phyloP scores from a whole-genome alignment of 92 coral and sea anemone genomes.

The Ricordea florida region DNA sequence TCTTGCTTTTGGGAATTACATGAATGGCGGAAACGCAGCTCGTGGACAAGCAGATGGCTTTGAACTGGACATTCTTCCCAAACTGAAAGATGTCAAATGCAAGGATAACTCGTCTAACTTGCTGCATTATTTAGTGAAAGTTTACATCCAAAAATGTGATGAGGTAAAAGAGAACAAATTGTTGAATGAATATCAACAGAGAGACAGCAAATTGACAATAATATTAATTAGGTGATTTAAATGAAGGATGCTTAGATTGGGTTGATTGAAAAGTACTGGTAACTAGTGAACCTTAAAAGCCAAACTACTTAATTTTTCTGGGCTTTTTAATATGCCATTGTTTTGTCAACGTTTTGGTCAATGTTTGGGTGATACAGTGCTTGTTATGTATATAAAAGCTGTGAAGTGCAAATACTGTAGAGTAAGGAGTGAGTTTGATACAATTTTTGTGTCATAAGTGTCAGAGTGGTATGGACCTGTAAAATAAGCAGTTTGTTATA shows the following conservation, averaged over 20 bases:
- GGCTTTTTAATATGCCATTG: background rate
- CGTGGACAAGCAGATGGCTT: slow-evolving; percentile 94
- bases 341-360: background rate
- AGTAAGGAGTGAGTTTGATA: background rate
- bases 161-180: too few relatives aligned
- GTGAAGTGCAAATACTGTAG: background rate
- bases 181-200: too few relatives aligned
- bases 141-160: slow-evolving; percentile 71
- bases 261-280: too few relatives aligned
- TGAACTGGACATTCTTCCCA: slow-evolving; percentile 82
- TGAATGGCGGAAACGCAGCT: slow-evolving; percentile 85
- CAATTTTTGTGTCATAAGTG: background rate
- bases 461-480: too few relatives aligned
- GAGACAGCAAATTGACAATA: too few relatives aligned
- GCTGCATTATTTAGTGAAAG: slow-evolving; percentile 73
- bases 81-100: slow-evolving; percentile 88
- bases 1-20: slow-evolving; percentile 84
- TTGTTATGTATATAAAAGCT: background rate
- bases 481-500: too few relatives aligned
- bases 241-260: too few relatives aligned
- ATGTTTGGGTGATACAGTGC: background rate
- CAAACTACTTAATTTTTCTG: background rate
- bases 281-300: too few relatives aligned
- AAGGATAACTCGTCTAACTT: slow-evolving; percentile 75
- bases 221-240: too few relatives aligned